These are phyloP conservation scores for Artibeus jamaicensis DNA, from an alignment of 2,797 vertebrate species.

Conservation along the genomic window DNA sequence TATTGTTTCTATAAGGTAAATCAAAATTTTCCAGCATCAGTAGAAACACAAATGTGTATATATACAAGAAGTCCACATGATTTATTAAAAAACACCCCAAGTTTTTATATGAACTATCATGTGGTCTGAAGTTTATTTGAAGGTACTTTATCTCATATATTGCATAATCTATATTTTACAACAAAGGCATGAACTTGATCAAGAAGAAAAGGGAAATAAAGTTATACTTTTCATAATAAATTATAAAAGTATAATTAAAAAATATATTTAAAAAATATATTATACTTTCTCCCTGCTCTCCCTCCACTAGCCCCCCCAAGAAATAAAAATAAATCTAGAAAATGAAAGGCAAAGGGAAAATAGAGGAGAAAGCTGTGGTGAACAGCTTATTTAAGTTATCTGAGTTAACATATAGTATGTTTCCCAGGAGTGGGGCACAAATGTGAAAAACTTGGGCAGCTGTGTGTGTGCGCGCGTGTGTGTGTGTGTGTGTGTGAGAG, in stretches of 20 bases:
- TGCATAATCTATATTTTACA: not conserved
- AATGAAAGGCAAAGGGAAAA: not conserved
- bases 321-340: not conserved
- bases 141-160: not conserved
- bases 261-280: too few relatives aligned
- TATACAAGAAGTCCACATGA: not conserved
- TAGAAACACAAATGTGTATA: not conserved
- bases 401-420: not conserved
- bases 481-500: not conserved
- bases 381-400: not conserved
- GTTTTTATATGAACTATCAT: not conserved
- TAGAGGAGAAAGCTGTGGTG: not conserved
- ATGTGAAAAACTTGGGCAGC: not conserved
- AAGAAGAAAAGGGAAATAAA: not conserved
- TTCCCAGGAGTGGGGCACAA: not conserved
- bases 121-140: not conserved
- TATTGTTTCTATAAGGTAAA: not conserved
- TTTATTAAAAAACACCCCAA: not conserved
- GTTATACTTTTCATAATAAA: too few relatives aligned
- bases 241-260: too few relatives aligned
- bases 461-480: not conserved
- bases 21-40: not conserved
- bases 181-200: not conserved
- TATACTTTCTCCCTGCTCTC: not conserved
- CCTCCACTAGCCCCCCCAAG: fast-evolving